A percentile compares a stretch with the other conserved stretches of the same genome.
These are phyloP conservation scores for Spea bombifrons DNA, from an alignment of 2,113 vertebrate species.

Conservation along the genomic window DNA sequence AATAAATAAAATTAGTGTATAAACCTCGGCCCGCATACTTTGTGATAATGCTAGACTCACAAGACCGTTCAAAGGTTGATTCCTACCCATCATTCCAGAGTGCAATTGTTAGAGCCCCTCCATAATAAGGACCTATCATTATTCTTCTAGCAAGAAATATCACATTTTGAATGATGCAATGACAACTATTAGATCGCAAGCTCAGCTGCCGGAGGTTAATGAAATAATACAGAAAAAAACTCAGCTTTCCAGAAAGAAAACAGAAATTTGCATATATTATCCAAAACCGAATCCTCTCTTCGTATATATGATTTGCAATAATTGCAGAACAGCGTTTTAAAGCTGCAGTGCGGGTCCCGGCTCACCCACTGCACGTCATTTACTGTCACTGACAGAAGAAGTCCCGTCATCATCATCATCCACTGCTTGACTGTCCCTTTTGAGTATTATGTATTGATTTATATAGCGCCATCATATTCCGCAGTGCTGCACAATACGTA, in stretches of 20 bases:
- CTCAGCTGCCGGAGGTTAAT: slow-evolving; percentile 35
- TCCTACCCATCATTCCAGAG: not conserved
- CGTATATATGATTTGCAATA: slow-evolving; percentile 43
- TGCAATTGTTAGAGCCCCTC: no score
- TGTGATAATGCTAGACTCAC: no score
- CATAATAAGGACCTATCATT: no score
- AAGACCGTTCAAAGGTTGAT: no score
- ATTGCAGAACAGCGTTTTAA: slow-evolving; percentile 34
- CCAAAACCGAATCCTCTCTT: slow-evolving; percentile 26
- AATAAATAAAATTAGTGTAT: no score
- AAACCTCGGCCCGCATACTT: no score
- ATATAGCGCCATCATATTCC: no score
- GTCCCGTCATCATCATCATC: not conserved
- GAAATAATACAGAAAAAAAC: slow-evolving; percentile 43
- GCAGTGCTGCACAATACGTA: no score
- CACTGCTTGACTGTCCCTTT: no score
- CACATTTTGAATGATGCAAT: slow-evolving; percentile 20
- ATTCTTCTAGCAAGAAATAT: not conserved
- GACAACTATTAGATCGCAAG: slow-evolving; percentile 16
- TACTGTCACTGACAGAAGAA: slow-evolving; percentile 18
- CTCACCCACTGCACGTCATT: slow-evolving; percentile 31
- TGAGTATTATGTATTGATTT: no score
- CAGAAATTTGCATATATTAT: slow-evolving; percentile 44
- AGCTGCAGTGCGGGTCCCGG: slow-evolving; percentile 29
- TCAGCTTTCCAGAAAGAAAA: slow-evolving; percentile 34